A percentile compares a stretch with the other conserved stretches of the same genome.
phyloP scores from a whole-genome alignment of 2,113 vertebrate genomes.

The Thalassarche chlororhynchos region DNA sequence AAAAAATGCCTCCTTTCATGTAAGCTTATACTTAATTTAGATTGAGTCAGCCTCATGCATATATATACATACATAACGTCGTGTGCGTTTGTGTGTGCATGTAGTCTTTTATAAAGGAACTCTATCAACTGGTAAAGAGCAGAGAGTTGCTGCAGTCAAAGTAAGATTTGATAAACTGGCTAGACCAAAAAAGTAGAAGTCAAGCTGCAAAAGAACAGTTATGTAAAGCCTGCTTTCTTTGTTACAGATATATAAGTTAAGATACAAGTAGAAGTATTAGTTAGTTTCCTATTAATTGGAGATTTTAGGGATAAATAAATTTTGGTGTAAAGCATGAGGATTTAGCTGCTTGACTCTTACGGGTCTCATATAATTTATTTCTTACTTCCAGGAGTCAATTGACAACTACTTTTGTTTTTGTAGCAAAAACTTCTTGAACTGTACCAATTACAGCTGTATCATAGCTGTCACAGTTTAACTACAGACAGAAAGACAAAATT shows the following conservation, averaged over 20 bases:
- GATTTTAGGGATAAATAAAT: background rate
- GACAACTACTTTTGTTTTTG: background rate
- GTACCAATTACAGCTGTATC: background rate
- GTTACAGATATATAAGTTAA: background rate
- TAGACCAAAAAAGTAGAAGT: background rate
- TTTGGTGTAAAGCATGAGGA: background rate
- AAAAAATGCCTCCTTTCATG: background rate
- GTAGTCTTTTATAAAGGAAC: background rate
- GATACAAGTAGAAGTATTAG: background rate
- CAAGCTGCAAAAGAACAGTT: background rate
- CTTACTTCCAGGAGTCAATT: background rate
- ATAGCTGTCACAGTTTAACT: background rate
- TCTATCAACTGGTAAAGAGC: background rate
- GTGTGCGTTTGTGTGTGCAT: background rate
- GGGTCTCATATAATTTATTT: background rate
- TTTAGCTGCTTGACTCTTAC: background rate
- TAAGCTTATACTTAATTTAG: background rate
- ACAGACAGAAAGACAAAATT: background rate
- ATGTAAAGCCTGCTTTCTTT: background rate
- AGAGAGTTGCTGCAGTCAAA: background rate
- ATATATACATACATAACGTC: background rate
- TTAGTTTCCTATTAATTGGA: background rate
- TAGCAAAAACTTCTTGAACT: background rate
- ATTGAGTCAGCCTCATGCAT: background rate
- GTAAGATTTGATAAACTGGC: background rate